phyloP scores from a whole-genome alignment of 2,113 vertebrate species.

The Mungos mungo region DNA sequence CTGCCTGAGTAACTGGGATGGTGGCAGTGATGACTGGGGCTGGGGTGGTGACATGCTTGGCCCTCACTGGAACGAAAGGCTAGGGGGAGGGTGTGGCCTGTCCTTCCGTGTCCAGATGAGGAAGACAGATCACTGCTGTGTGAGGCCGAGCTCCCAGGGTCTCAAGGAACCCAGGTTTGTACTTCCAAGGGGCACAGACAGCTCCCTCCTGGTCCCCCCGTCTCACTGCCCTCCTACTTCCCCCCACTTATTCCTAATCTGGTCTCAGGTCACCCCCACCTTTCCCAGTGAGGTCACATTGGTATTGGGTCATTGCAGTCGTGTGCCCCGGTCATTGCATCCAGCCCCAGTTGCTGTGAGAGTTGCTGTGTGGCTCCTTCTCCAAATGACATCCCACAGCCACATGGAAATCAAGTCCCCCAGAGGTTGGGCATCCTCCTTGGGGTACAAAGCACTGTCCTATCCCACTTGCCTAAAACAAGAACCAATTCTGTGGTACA shows the following conservation, averaged over 20 bases:
- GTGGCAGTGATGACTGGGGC: no score
- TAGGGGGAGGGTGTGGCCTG: neutral
- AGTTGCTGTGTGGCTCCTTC: neutral
- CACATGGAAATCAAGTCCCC: neutral
- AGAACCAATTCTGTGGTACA: neutral
- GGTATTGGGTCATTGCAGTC: neutral
- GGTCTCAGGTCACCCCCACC: accelerated
- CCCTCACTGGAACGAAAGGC: neutral
- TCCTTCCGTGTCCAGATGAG: neutral
- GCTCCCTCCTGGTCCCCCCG: neutral
- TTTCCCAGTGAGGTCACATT: neutral
- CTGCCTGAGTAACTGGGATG: neutral
- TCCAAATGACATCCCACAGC: neutral
- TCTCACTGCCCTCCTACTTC: neutral
- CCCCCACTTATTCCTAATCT: neutral
- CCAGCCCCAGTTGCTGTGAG: neutral
- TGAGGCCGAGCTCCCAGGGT: neutral
- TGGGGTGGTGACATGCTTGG: neutral
- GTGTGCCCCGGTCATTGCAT: neutral
- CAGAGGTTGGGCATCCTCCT: neutral
- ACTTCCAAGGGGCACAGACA: neutral
- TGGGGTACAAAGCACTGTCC: neutral
- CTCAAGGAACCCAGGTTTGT: neutral
- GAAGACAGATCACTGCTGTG: neutral
- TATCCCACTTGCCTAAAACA: neutral